These are phyloP conservation scores for Heliconius nattereri DNA, from an alignment of 1,140 invertebrate genomes.

Conservation along the genomic window DNA sequence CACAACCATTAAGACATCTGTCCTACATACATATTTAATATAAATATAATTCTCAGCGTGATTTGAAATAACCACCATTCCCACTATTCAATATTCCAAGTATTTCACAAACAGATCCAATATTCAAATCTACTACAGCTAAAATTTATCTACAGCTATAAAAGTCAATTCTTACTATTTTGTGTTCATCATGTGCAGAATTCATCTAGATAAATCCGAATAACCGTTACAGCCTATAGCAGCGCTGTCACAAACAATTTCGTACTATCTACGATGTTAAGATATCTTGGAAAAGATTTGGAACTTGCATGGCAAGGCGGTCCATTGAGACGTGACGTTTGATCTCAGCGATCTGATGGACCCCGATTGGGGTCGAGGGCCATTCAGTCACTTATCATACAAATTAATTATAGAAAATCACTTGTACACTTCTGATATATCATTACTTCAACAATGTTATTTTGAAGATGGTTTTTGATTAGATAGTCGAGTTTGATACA, in stretches of 20 bases:
- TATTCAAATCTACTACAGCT: not conserved
- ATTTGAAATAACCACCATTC: not conserved
- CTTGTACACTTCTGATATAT: not conserved
- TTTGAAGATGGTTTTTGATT: not conserved
- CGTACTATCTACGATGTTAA: conserved; percentile 10
- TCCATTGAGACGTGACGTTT: conserved; percentile 31
- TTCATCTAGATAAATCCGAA: conserved; percentile 34
- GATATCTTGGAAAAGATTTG: conserved; percentile 31
- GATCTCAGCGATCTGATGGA: conserved; percentile 25
- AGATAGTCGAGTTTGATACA: too few species aligned
- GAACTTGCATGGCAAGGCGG: conserved; percentile 24
- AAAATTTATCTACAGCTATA: conserved; percentile 16
- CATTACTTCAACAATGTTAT: not conserved
- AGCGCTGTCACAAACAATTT: conserved; percentile 37
- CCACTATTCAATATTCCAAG: not conserved
- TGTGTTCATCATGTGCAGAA: conserved; percentile 18
- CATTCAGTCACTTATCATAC: conserved; percentile 14
- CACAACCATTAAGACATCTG: too few species aligned
- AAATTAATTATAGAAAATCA: conserved; percentile 15
- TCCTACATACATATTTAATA: too few species aligned
- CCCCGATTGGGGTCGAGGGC: conserved; percentile 16
- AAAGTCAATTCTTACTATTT: conserved; percentile 21
- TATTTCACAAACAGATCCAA: not conserved
- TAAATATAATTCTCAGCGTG: too few species aligned
- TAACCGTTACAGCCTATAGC: conserved; percentile 20